Evolutionary conservation across 2,113 vertebrate genomes (phyloP).

Genomic region (Archilochus colubris): DNA sequence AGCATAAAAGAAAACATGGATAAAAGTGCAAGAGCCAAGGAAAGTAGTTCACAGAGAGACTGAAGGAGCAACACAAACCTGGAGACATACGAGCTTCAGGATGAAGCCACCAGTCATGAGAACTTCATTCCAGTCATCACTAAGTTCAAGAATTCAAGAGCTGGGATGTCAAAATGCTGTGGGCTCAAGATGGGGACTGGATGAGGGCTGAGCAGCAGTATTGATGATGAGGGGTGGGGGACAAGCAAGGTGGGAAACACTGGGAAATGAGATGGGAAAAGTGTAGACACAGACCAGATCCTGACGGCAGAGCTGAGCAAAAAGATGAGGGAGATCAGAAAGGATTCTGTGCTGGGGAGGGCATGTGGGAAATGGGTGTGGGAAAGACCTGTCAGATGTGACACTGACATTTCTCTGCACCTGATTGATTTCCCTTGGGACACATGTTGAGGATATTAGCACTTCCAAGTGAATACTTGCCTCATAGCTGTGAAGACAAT

Average conservation of each 20-base stretch:
- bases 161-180: fast-evolving
- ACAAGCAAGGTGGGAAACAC: neutral
- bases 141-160: neutral
- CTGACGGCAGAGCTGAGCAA: neutral
- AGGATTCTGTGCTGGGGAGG: neutral
- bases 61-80: neutral
- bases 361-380: neutral
- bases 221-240: neutral
- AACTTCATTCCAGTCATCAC: neutral
- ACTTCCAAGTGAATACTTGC: neutral
- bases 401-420: neutral
- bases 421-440: neutral
- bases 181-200: neutral
- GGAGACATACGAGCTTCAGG: neutral
- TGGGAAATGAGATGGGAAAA: neutral
- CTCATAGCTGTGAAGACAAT: conserved; percentile 20
- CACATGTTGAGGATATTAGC: conserved; percentile 28
- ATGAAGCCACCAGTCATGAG: neutral
- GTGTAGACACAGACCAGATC: neutral
- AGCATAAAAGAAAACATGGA: neutral
- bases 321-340: neutral
- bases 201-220: neutral
- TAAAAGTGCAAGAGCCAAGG: neutral
- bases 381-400: neutral
- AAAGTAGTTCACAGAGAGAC: neutral